These are phyloP conservation scores for Clinocottus analis DNA, from an alignment of 2,113 vertebrate species.

Conservation along the genomic window DNA sequence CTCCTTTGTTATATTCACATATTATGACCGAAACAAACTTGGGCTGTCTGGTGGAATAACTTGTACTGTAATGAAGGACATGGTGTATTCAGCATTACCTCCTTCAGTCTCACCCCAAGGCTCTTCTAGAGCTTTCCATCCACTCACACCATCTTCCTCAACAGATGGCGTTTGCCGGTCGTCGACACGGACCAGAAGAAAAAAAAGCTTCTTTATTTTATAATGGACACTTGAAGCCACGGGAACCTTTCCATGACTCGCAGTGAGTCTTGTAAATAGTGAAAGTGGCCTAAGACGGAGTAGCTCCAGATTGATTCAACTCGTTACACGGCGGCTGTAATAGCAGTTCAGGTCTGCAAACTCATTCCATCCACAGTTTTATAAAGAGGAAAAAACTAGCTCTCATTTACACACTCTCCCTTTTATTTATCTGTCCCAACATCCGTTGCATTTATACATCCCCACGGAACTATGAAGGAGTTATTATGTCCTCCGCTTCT, in stretches of 20 bases:
- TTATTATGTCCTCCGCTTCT: slow-evolving; percentile 48
- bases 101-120: background rate
- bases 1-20: background rate
- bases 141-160: background rate
- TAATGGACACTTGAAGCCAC: too few relatives aligned
- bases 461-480: slow-evolving; percentile 56
- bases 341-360: slow-evolving; percentile 13
- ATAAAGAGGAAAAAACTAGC: slow-evolving; percentile 27
- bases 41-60: background rate
- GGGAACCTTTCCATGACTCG: background rate
- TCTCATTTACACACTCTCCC: slow-evolving; percentile 37
- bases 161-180: background rate
- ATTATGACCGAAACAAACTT: background rate
- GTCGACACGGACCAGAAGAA: background rate
- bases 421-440: slow-evolving; percentile 22
- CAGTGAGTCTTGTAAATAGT: background rate
- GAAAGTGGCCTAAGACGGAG: background rate
- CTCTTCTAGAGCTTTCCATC: background rate
- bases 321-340: slow-evolving; percentile 23
- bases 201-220: background rate
- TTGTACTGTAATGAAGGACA: background rate
- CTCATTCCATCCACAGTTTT: slow-evolving; percentile 19
- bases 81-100: background rate
- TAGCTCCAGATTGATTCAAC: slow-evolving; percentile 11
- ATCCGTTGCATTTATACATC: slow-evolving; percentile 55